Evolutionary conservation across 2,888 invertebrate genomes (phyloP), one percentile per base, ranked within the genome.

Genomic region (Cantharis nigra): DNA sequence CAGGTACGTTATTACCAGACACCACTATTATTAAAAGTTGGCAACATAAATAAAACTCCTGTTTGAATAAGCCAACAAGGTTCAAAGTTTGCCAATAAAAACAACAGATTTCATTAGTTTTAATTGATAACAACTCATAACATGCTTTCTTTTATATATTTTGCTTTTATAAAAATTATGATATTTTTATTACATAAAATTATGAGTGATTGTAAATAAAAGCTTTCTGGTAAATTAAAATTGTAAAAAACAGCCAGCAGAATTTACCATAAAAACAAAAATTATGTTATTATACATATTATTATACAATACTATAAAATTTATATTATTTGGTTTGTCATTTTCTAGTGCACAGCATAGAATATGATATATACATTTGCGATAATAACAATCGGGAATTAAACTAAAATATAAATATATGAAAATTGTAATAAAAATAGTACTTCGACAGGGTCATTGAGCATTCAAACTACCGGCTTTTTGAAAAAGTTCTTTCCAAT

Each of bases 401-500:
- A 49, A 49, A n/a, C 49, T 49, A 49, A 49, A 49, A 49, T 49
- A 49, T 49, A 49, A 49, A 49, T 49, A 49, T 49, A 13, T 49
- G n/a, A n/a, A 49, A 49, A 49, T 49, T n/a, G 49, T 49, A 49
- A 49, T 49, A 49, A 49, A 49, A 49, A 49, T 49, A 49, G n/a
- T 49, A 49, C 49, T 49, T 49, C 7, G 49, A n/a, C 10, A n/a
- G 49, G n/a, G 49, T 49, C 49, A 49, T 49, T 49, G 49, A n/a
- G n/a, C 7, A 49, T 49, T n/a, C 2, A 5, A n/a, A n/a, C n/a
- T 49, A 0, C 5, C 9, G 2, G 9, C 2, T 49, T 49, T 49
- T 9, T 49, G n/a, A 28, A 83, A 78, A 49, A 84, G 75, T 63
- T 70, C 74, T 49, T 81, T 78, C 87, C 86, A 87, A 69, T 83